Percentiles rank a stretch among this genome's conserved stretches.
Evolutionary conservation across 2,888 invertebrate genomes (phyloP).

Genomic region (Drosophila affinis): DNA sequence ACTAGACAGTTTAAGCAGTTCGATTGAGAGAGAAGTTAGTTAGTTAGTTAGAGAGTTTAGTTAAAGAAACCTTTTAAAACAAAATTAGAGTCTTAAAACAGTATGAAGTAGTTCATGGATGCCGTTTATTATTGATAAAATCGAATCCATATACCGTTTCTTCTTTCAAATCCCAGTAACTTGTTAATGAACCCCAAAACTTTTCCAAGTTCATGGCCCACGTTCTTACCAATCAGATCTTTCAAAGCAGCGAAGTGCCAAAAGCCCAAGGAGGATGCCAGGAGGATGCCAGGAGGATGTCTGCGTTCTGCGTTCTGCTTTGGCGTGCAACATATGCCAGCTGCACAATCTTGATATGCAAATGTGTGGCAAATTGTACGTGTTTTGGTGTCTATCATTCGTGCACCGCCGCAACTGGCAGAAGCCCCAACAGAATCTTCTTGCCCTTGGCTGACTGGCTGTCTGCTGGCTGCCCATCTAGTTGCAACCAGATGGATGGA

Average conservation of each 20-base stretch:
- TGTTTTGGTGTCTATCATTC: slow-evolving; percentile 7
- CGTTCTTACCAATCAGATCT: slow-evolving; percentile 6
- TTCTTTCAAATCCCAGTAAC: not conserved
- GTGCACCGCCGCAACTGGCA: not conserved
- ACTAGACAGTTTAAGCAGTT: too few species aligned
- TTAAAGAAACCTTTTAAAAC: too few species aligned
- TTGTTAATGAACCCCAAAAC: not conserved
- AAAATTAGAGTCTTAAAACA: too few species aligned
- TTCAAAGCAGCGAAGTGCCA: not conserved
- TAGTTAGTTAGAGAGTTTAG: too few species aligned
- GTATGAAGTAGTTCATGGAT: too few species aligned
- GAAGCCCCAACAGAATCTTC: slow-evolving; percentile 9
- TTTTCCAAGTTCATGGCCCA: not conserved
- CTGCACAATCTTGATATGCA: slow-evolving; percentile 52
- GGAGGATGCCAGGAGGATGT: not conserved
- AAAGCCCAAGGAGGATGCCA: not conserved
- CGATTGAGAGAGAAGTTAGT: too few species aligned
- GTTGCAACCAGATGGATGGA: slow-evolving; percentile 30
- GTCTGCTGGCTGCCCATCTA: slow-evolving; percentile 1
- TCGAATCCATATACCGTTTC: too few species aligned
- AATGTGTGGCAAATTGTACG: slow-evolving; percentile 44
- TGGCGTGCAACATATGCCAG: slow-evolving; percentile 12
- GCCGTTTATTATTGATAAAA: too few species aligned
- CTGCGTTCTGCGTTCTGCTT: not conserved
- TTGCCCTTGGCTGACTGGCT: slow-evolving; percentile 10